These are phyloP conservation scores for Drosophila parabipectinata DNA, from an alignment of 1,140 invertebrate species.

Conservation along the genomic window DNA sequence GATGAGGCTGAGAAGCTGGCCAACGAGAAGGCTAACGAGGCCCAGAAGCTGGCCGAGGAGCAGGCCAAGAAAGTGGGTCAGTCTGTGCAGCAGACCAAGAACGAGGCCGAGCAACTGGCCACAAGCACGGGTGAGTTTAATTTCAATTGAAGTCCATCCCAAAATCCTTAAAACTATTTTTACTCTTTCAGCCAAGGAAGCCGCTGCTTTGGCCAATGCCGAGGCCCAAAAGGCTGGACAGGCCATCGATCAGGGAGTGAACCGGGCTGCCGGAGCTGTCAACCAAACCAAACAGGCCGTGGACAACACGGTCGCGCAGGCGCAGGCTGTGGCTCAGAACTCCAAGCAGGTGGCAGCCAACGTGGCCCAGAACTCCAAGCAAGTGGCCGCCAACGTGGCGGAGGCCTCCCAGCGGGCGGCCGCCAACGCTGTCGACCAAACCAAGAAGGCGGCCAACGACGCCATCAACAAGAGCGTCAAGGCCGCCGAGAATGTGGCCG, in stretches of 20 bases:
- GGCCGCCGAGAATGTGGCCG: slow-evolving; percentile 80
- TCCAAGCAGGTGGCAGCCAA: slow-evolving; percentile 80
- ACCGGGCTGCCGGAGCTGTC: slow-evolving; percentile 67
- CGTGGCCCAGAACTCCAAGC: slow-evolving; percentile 77
- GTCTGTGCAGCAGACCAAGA: slow-evolving; percentile 84
- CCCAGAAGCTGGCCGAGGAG: slow-evolving; percentile 86
- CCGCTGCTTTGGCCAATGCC: slow-evolving; percentile 70
- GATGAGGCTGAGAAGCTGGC: slow-evolving; percentile 86
- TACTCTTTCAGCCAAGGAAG: slow-evolving; percentile 70
- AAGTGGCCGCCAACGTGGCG: slow-evolving; percentile 77
- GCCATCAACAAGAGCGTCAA: slow-evolving; percentile 83
- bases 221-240: slow-evolving; percentile 81
- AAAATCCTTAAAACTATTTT: not conserved
- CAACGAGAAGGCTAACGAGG: slow-evolving; percentile 85
- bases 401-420: slow-evolving; percentile 75
- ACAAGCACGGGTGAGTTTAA: slow-evolving; percentile 83
- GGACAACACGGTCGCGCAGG: slow-evolving; percentile 76
- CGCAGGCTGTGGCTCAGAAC: slow-evolving; percentile 64
- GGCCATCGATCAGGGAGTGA: slow-evolving; percentile 69
- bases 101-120: slow-evolving; percentile 85
- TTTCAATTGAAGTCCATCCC: not conserved
- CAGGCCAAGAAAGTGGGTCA: slow-evolving; percentile 87
- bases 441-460: slow-evolving; percentile 83
- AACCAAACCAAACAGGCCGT: slow-evolving; percentile 75
- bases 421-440: slow-evolving; percentile 81